Percentiles rank a stretch among this genome's conserved stretches.
Conservation (phyloP, 2,113 vertebrate species). For the Gobio gobio region DNA sequence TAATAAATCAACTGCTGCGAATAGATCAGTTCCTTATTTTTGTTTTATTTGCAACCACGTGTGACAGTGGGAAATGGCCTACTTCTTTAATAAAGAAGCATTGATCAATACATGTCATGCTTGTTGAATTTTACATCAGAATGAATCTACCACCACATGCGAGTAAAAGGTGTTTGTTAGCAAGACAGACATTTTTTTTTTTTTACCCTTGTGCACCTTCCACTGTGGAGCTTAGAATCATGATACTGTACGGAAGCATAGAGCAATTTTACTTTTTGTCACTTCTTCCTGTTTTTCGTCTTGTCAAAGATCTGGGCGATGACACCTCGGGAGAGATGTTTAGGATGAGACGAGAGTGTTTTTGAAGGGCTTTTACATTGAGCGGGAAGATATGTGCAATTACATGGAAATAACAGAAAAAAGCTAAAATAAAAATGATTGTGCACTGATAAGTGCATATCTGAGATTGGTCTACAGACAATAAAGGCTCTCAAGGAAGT, state of each 20-base stretch:
- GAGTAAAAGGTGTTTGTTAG: slow-evolving; percentile 51
- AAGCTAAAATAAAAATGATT: background rate
- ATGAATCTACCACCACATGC: slow-evolving; percentile 48
- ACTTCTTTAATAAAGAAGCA: slow-evolving; percentile 61
- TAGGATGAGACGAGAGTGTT: background rate
- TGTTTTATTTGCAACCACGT: too few relatives aligned
- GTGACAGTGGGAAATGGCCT: slow-evolving; percentile 43
- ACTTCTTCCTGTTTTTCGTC: background rate
- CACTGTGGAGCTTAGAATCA: background rate
- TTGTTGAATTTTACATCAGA: slow-evolving; percentile 34
- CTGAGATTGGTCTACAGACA: background rate
- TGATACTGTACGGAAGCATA: background rate
- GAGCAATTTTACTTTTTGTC: background rate
- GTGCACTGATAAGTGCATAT: background rate
- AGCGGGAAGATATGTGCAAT: slow-evolving; percentile 9
- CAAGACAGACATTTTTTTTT: slow-evolving; percentile 38
- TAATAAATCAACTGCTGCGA: too few relatives aligned
- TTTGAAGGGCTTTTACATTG: slow-evolving; percentile 13
- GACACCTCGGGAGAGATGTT: background rate
- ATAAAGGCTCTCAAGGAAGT: slow-evolving; percentile 1
- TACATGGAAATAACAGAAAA: background rate
- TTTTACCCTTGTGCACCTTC: slow-evolving; percentile 3
- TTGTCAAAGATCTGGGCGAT: background rate
- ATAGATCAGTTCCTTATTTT: too few relatives aligned
- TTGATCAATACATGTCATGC: slow-evolving; percentile 62